These are phyloP conservation scores for Oxystoma pomonae DNA, from an alignment of 2,888 invertebrate species.

Conservation along the genomic window DNA sequence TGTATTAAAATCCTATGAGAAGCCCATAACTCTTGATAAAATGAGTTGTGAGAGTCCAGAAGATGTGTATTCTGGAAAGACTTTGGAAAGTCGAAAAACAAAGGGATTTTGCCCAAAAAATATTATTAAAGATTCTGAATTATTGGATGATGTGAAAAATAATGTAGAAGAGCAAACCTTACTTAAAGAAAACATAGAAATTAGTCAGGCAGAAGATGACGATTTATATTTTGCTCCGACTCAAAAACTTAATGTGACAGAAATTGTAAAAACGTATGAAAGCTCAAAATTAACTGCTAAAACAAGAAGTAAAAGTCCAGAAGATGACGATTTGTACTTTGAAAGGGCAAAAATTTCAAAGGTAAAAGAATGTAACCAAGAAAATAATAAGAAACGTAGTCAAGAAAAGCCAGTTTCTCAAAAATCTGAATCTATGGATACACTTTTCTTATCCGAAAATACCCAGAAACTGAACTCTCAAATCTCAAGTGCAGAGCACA, in stretches of 20 bases:
- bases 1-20: no score
- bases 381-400: background rate
- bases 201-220: background rate
- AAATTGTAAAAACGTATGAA: no score
- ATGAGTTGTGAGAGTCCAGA: no score
- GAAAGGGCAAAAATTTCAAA: no score
- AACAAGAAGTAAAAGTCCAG: constrained; percentile 3
- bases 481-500: background rate
- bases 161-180: background rate
- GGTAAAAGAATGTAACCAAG: background rate
- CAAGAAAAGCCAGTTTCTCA: background rate
- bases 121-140: no score
- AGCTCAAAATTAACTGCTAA: constrained; percentile 8
- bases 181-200: background rate
- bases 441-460: background rate
- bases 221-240: constrained; percentile 22
- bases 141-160: background rate
- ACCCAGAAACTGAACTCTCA: background rate
- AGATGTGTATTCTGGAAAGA: no score
- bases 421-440: background rate
- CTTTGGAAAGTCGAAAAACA: no score
- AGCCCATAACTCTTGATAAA: no score
- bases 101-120: no score
- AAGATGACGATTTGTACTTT: constrained; percentile 24
- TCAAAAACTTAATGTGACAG: constrained; percentile 15